Conservation (phyloP, 2,113 vertebrate genomes). For the Indicator maculatus region DNA sequence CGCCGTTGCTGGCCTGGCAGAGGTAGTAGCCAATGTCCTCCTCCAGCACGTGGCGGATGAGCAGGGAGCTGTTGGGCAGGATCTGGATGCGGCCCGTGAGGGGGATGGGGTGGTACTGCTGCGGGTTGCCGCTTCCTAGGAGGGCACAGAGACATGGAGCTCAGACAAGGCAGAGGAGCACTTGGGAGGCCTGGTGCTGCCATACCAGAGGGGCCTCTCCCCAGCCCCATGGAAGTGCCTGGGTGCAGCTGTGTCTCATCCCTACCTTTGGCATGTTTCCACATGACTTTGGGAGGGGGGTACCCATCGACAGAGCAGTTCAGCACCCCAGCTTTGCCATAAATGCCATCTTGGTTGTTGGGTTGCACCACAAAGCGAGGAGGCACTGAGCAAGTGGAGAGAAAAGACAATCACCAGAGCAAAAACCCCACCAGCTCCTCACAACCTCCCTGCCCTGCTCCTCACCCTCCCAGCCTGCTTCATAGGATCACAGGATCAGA, state of each 20-base stretch:
- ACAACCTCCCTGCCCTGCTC: rapidly evolving
- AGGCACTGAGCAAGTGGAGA: conserved; percentile 80
- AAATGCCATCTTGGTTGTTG: conserved; percentile 98
- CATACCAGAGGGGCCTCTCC: rapidly evolving
- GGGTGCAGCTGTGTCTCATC: rapidly evolving
- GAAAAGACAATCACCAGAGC: rapidly evolving
- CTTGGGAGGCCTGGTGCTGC: rapidly evolving
- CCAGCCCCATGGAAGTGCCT: not conserved
- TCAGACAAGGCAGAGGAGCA: not conserved
- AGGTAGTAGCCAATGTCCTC: conserved; percentile 98
- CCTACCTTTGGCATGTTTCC: conserved; percentile 95
- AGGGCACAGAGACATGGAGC: not conserved
- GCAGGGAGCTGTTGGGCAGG: conserved; percentile 93
- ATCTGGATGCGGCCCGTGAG: conserved; percentile 97
- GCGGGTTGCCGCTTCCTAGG: conserved; percentile 92
- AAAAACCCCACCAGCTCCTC: rapidly evolving
- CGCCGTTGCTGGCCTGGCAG: conserved; percentile 97
- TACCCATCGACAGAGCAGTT: conserved; percentile 98
- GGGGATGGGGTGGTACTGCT: conserved; percentile 96
- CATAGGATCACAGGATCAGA: not conserved
- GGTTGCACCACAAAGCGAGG: conserved; percentile 97
- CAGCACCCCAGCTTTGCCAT: conserved; percentile 93
- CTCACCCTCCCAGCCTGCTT: not conserved
- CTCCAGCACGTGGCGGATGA: conserved; percentile 95
- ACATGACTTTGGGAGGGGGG: conserved; percentile 97